phyloP scores from a whole-genome alignment of 2,797 vertebrate species.

The Enteromius argenteus region DNA sequence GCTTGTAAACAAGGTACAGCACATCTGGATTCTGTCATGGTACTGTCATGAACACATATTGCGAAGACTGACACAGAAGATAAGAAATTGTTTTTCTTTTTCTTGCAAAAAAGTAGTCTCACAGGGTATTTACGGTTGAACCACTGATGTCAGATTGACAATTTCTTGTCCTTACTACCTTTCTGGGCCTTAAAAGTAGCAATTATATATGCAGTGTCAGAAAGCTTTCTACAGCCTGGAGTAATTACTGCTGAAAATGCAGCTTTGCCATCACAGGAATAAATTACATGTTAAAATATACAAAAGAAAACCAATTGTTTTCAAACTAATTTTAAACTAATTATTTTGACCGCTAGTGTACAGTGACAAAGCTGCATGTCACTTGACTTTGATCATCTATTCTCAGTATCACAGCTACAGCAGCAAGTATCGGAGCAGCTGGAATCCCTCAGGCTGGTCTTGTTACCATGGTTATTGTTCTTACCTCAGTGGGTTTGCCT shows the following conservation, averaged over 20 bases:
- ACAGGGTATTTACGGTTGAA: not conserved
- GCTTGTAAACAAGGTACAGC: not conserved
- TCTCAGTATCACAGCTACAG: constrained; percentile 87
- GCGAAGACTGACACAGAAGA: not conserved
- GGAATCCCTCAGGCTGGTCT: constrained; percentile 90
- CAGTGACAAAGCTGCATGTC: not conserved
- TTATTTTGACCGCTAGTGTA: not conserved
- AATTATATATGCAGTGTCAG: not conserved
- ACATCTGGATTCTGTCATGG: not conserved
- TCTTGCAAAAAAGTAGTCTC: not conserved
- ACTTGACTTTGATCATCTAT: constrained; percentile 7
- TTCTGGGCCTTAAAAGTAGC: not conserved
- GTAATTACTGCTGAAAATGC: not conserved
- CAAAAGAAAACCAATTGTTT: not conserved
- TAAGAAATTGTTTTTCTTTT: not conserved
- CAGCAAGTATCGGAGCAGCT: constrained; percentile 89
- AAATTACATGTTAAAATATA: not conserved
- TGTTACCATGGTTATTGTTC: constrained; percentile 91
- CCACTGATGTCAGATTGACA: not conserved
- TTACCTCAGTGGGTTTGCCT: constrained; percentile 89
- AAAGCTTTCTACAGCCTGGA: not conserved
- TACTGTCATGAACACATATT: not conserved
- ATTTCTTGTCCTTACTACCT: not conserved
- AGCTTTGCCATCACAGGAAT: not conserved
- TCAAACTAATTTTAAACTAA: no score